A percentile compares a stretch with the other conserved stretches of the same genome.
Evolutionary conservation across 2,797 vertebrate genomes (phyloP).

Genomic region (Hyperoplus lanceolatus): DNA sequence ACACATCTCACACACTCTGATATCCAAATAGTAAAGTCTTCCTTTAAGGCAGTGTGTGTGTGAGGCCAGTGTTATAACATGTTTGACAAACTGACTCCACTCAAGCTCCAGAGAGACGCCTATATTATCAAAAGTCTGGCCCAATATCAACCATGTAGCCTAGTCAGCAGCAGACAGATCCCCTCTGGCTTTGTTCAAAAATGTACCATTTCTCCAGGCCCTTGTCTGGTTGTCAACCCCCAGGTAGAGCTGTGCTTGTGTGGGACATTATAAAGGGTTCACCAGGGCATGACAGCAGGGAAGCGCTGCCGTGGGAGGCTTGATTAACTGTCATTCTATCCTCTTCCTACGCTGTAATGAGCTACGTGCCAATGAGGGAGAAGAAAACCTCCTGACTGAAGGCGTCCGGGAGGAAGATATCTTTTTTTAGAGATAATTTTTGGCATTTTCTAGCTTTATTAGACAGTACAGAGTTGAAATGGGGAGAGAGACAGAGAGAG

Average conservation of each 20-base stretch:
- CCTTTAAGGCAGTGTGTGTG: constrained; percentile 29
- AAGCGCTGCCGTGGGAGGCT: constrained; percentile 47
- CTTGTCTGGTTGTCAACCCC: constrained; percentile 26
- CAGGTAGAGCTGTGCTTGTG: constrained; percentile 36
- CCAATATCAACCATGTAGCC: constrained; percentile 2
- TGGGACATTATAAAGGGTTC: constrained; percentile 25
- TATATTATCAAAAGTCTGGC: constrained; percentile 29
- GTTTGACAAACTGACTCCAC: constrained; percentile 49
- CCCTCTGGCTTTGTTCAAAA: constrained; percentile 42
- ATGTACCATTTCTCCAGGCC: constrained; percentile 35
- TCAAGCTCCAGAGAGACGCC: constrained; percentile 14
- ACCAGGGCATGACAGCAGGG: constrained; percentile 23
- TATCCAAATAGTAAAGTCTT: constrained; percentile 20
- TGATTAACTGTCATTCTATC: constrained; percentile 76
- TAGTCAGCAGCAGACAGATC: constrained; percentile 26
- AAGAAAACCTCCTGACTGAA: constrained; percentile 32
- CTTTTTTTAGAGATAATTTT: too few species aligned
- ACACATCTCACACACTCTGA: constrained; percentile 5
- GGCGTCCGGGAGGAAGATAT: not conserved
- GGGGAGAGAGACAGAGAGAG: too few species aligned
- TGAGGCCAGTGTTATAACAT: constrained; percentile 44
- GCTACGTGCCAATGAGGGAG: constrained; percentile 63
- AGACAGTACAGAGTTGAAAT: too few species aligned
- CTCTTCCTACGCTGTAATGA: constrained; percentile 64
- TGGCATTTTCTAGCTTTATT: too few species aligned